Evolutionary conservation across 2,797 vertebrate genomes (phyloP).

Genomic region (Darevskia nairensis): DNA sequence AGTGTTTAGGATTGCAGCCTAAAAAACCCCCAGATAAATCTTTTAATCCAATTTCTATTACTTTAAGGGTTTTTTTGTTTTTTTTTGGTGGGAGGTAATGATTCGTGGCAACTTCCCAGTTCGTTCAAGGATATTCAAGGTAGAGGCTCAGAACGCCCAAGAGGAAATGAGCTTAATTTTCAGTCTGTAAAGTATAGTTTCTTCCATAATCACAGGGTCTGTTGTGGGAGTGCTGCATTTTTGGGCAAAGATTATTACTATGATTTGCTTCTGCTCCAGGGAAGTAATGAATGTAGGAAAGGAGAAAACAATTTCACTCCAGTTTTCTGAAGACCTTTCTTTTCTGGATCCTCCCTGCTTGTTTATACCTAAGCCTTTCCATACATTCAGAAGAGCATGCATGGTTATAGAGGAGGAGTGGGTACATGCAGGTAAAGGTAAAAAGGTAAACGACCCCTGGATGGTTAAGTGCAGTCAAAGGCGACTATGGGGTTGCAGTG

Average conservation of each 20-base stretch:
- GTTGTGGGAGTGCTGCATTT: background rate
- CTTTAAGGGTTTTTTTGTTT: background rate
- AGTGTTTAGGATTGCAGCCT: too few relatives aligned
- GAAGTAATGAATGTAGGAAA: background rate
- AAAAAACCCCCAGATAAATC: background rate
- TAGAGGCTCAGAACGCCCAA: background rate
- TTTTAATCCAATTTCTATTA: background rate
- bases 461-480: too few relatives aligned
- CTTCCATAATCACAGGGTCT: constrained; percentile 17
- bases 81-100: background rate
- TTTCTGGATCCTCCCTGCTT: background rate
- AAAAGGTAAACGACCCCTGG: background rate
- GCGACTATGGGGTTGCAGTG: too few relatives aligned
- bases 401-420: background rate
- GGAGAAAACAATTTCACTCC: background rate
- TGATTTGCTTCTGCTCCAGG: constrained; percentile 1
- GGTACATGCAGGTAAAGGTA: background rate
- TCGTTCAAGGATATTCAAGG: background rate
- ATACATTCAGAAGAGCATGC: background rate
- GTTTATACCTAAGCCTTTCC: background rate
- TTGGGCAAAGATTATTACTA: background rate
- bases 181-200: constrained; percentile 6
- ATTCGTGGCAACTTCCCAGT: background rate
- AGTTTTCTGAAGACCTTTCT: constrained; percentile 17
- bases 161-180: constrained; percentile 17